Evolutionary conservation across 2,888 invertebrate genomes (phyloP).

Genomic region (Drosophila pegasa): DNA sequence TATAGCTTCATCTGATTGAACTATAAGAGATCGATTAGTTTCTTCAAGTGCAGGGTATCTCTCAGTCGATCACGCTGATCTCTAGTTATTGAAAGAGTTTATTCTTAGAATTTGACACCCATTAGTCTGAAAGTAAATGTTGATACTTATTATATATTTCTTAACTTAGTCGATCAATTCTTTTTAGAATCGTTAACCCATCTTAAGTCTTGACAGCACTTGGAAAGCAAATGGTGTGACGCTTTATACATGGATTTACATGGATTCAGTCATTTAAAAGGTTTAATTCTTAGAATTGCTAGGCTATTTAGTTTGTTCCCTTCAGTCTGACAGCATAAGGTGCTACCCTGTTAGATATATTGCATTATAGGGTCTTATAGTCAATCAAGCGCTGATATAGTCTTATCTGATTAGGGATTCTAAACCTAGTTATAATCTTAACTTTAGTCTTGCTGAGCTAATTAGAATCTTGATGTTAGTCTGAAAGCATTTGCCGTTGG

Average conservation of each 20-base stretch:
- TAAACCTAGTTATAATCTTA: too few relatives aligned
- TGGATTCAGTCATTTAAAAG: background rate
- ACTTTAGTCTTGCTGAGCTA: background rate
- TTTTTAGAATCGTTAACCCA: too few relatives aligned
- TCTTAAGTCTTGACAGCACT: too few relatives aligned
- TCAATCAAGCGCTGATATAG: background rate
- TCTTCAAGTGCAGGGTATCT: background rate
- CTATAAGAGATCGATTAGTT: background rate
- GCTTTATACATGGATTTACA: too few relatives aligned
- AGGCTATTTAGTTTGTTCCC: background rate
- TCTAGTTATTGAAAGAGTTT: background rate
- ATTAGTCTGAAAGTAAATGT: too few relatives aligned
- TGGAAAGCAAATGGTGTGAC: too few relatives aligned
- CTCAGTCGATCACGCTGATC: background rate
- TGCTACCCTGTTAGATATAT: background rate
- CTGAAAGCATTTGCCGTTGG: background rate
- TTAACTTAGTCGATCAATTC: too few relatives aligned
- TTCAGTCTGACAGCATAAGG: too few relatives aligned
- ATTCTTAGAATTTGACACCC: too few relatives aligned
- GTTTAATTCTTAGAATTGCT: background rate
- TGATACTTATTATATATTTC: too few relatives aligned
- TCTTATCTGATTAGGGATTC: too few relatives aligned
- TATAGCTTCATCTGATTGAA: background rate
- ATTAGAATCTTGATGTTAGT: background rate
- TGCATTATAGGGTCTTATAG: background rate